These are phyloP conservation scores for Plodia interpunctella DNA, from an alignment of 1,140 invertebrate genomes.

Conservation along the genomic window DNA sequence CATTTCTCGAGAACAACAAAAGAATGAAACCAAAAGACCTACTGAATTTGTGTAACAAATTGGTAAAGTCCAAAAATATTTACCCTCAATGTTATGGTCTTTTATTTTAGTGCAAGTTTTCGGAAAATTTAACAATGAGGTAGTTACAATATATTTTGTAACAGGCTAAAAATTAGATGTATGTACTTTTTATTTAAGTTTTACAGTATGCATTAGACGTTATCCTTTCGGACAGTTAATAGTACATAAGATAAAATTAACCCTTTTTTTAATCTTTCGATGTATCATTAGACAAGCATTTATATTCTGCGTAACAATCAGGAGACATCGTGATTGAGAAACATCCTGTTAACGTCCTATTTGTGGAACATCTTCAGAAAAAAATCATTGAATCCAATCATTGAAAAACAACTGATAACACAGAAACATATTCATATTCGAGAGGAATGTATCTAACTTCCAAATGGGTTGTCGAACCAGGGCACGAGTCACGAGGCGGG, in stretches of 20 bases:
- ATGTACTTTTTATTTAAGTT: no score
- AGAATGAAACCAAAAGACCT: conserved; percentile 25
- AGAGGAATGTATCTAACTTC: not conserved
- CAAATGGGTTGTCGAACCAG: conserved; percentile 22
- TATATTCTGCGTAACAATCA: no score
- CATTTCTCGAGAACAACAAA: conserved; percentile 20
- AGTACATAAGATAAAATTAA: no score
- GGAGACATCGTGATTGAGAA: no score
- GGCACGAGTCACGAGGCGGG: conserved; percentile 31
- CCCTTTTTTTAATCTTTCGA: no score
- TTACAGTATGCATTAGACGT: no score
- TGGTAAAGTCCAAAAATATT: not conserved
- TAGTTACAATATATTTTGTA: not conserved
- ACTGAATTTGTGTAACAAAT: conserved; percentile 16
- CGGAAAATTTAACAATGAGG: no score
- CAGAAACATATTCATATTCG: not conserved
- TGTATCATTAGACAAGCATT: no score
- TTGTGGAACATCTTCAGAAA: not conserved
- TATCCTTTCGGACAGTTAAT: no score
- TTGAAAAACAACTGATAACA: not conserved
- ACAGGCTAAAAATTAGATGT: no score
- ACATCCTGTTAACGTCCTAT: no score
- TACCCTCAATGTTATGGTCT: not conserved
- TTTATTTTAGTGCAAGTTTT: not conserved
- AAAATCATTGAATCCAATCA: conserved; percentile 7